Conservation (phyloP, 1,140 invertebrate species). For the Zelostemma sp. region DNA sequence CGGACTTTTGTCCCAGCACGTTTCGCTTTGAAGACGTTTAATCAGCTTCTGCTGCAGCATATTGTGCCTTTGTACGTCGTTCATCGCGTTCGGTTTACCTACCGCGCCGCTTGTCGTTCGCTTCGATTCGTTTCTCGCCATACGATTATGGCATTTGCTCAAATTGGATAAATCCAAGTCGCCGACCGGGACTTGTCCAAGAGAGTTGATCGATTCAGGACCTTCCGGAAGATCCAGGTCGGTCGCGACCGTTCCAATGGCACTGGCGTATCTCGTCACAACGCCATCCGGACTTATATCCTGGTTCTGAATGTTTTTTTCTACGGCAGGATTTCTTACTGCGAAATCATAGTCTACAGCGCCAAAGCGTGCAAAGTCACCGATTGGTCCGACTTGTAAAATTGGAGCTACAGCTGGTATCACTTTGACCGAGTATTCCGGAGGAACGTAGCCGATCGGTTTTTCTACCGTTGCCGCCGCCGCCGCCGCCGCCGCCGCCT, state of each 20-base stretch:
- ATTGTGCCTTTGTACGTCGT: constrained; percentile 64
- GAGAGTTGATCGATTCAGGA: constrained; percentile 24
- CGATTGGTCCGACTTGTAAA: background rate
- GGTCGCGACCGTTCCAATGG: constrained; percentile 60
- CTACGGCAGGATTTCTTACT: constrained; percentile 17
- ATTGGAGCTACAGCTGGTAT: background rate
- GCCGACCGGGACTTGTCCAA: constrained; percentile 20
- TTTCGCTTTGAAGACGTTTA: constrained; percentile 51
- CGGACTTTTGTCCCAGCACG: constrained; percentile 19
- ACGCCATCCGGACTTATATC: constrained; percentile 63
- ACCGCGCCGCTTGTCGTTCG: background rate
- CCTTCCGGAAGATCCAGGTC: constrained; percentile 21
- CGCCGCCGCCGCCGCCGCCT: constrained; percentile 11
- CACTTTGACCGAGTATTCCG: constrained; percentile 8
- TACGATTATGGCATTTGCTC: constrained; percentile 6
- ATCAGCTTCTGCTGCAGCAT: constrained; percentile 60
- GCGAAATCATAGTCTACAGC: background rate
- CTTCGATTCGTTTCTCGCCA: constrained; percentile 5
- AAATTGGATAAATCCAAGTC: too few relatives aligned
- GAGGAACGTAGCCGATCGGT: constrained; percentile 7
- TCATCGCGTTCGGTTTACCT: background rate
- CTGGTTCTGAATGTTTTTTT: constrained; percentile 64
- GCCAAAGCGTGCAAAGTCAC: too few relatives aligned
- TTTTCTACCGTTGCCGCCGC: constrained; percentile 17
- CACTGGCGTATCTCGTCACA: constrained; percentile 62